Conservation (phyloP, 1,140 invertebrate species). For the Brachionus rotundiformis region DNA sequence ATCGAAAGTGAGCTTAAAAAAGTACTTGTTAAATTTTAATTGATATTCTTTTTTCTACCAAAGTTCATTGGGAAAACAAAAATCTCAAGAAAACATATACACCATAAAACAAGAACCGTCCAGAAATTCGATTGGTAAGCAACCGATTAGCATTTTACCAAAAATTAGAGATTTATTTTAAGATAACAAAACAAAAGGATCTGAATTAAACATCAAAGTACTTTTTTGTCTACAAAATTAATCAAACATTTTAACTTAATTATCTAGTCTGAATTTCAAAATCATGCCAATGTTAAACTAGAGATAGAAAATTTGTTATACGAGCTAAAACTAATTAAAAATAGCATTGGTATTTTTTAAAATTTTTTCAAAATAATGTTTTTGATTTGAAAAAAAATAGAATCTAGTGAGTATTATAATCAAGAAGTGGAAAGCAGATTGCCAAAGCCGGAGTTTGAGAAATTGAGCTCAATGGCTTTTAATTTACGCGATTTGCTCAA, state of each 20-base stretch:
- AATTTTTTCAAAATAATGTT: neutral
- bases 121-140: neutral
- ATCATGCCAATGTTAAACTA: neutral
- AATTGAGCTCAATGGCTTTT: conserved; percentile 15
- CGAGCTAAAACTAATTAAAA: conserved; percentile 29
- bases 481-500: conserved; percentile 36
- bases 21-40: neutral
- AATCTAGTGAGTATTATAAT: conserved; percentile 30
- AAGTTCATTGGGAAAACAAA: conserved; percentile 20
- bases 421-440: conserved; percentile 37
- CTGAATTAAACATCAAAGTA: neutral
- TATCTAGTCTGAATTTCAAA: neutral
- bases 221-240: neutral
- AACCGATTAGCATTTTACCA: neutral
- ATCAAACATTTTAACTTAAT: no score
- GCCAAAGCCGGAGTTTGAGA: conserved; percentile 7
- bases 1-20: conserved; percentile 32
- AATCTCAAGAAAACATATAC: conserved; percentile 3
- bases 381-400: neutral
- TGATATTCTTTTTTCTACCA: neutral
- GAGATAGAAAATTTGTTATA: conserved; percentile 34
- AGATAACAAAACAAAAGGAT: conserved; percentile 5
- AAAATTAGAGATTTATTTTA: neutral
- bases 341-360: neutral
- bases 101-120: neutral